Conservation (phyloP, 2,888 invertebrate genomes). For the Drosophila dives region DNA sequence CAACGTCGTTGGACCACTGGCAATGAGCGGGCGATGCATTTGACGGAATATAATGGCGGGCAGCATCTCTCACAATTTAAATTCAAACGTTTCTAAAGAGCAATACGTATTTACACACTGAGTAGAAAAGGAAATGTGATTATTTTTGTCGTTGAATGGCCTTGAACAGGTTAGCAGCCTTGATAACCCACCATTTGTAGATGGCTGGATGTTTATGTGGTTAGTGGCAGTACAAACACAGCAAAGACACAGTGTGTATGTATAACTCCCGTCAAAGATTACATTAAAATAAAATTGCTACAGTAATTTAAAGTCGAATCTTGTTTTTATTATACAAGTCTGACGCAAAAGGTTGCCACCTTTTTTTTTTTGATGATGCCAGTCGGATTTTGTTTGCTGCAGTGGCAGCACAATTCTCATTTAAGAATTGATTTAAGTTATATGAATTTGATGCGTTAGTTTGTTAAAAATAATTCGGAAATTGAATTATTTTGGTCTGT, state of each 20-base stretch:
- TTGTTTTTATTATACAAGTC: slow-evolving; percentile 74
- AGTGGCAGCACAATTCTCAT: slow-evolving; percentile 31
- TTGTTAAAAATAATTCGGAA: background rate
- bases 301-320: slow-evolving; percentile 58
- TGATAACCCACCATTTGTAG: slow-evolving; percentile 51
- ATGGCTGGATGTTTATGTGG: slow-evolving; percentile 6
- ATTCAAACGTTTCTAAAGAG: slow-evolving; percentile 10
- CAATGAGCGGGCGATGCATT: slow-evolving; percentile 73
- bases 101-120: slow-evolving; percentile 30
- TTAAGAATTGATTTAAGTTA: background rate
- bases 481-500: background rate
- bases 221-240: slow-evolving; percentile 27
- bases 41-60: slow-evolving; percentile 83
- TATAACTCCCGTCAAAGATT: slow-evolving; percentile 20
- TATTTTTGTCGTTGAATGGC: slow-evolving; percentile 30
- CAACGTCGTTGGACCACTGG: slow-evolving; percentile 74
- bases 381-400: background rate
- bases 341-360: slow-evolving; percentile 41
- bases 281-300: slow-evolving; percentile 50
- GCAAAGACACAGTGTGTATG: slow-evolving; percentile 32
- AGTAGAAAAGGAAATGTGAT: slow-evolving; percentile 16
- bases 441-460: background rate
- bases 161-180: slow-evolving; percentile 32
- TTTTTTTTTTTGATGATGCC: slow-evolving; percentile 17
- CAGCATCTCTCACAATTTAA: slow-evolving; percentile 68